phyloP scores from a whole-genome alignment of 64 coral and sea anemone genomes.

The Montipora sp. region DNA sequence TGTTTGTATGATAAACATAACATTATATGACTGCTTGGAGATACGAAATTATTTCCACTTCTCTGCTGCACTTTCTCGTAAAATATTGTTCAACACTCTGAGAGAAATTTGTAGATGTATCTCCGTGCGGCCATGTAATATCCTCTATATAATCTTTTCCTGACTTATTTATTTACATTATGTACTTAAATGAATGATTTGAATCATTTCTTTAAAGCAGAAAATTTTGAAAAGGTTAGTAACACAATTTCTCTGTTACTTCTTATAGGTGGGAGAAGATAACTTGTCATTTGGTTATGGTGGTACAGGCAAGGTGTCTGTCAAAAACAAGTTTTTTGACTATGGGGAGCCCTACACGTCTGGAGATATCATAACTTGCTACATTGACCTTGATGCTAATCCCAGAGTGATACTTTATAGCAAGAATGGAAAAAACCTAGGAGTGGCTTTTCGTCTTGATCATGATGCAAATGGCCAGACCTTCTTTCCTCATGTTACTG shows the following conservation, averaged over 20 bases:
- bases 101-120: no score
- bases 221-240: no score
- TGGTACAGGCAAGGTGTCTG: slow-evolving; percentile 82
- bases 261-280: slow-evolving; percentile 77
- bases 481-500: slow-evolving; percentile 90
- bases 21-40: no score
- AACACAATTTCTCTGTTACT: background rate
- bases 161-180: no score
- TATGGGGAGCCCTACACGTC: slow-evolving; percentile 84
- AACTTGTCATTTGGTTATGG: slow-evolving; percentile 91
- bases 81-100: no score
- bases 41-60: no score
- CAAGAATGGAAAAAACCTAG: slow-evolving; percentile 88
- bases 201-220: no score
- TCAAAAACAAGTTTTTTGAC: slow-evolving; percentile 89
- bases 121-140: no score
- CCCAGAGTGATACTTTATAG: slow-evolving; percentile 72
- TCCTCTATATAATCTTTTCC: no score
- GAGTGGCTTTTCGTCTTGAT: slow-evolving; percentile 82
- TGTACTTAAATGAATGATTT: no score
- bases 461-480: slow-evolving; percentile 62
- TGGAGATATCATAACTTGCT: slow-evolving; percentile 73
- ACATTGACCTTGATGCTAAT: slow-evolving; percentile 72
- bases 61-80: no score
- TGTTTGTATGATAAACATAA: no score